These are phyloP conservation scores for Itoplectis maculator DNA, from an alignment of 2,888 invertebrate species.

Conservation along the genomic window DNA sequence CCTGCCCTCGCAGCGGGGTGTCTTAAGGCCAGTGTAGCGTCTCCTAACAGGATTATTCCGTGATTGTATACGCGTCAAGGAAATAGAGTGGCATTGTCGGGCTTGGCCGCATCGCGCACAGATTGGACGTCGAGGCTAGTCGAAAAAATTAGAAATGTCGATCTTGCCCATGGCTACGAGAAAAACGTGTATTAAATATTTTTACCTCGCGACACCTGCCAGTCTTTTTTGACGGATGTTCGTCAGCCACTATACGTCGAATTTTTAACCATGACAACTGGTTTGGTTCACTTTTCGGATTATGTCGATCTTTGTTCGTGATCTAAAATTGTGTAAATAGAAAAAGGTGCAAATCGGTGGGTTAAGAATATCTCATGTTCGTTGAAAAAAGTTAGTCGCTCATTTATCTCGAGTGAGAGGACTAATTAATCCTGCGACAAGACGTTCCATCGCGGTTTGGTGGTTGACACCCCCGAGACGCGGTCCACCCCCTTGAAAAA, in stretches of 20 bases:
- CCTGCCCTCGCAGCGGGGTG: slow-evolving; percentile 78
- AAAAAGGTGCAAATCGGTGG: slow-evolving; percentile 15
- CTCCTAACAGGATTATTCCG: slow-evolving; percentile 82
- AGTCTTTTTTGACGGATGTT: slow-evolving; percentile 48
- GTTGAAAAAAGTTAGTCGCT: slow-evolving; percentile 24
- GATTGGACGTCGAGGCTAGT: slow-evolving; percentile 50
- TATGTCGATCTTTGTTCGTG: not conserved
- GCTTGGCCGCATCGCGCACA: slow-evolving; percentile 47
- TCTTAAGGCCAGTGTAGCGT: slow-evolving; percentile 80
- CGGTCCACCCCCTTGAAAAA: slow-evolving; percentile 47
- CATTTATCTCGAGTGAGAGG: slow-evolving; percentile 48
- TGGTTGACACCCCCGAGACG: slow-evolving; percentile 41
- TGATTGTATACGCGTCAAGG: slow-evolving; percentile 83
- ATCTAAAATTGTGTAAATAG: not conserved
- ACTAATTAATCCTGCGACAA: slow-evolving; percentile 65
- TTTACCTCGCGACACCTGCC: slow-evolving; percentile 66
- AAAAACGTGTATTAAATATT: slow-evolving; percentile 73
- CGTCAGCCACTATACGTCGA: slow-evolving; percentile 1
- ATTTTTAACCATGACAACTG: slow-evolving; percentile 8
- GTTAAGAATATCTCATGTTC: slow-evolving; percentile 28
- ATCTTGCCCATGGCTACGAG: slow-evolving; percentile 63
- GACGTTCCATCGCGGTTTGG: slow-evolving; percentile 44
- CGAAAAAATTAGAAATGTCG: slow-evolving; percentile 79
- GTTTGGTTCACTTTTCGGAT: not conserved
- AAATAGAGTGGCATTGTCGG: slow-evolving; percentile 82